Evolutionary conservation across 2,797 vertebrate genomes (phyloP), one percentile per base, ranked within the genome.

Genomic region (Remorina albescens): DNA sequence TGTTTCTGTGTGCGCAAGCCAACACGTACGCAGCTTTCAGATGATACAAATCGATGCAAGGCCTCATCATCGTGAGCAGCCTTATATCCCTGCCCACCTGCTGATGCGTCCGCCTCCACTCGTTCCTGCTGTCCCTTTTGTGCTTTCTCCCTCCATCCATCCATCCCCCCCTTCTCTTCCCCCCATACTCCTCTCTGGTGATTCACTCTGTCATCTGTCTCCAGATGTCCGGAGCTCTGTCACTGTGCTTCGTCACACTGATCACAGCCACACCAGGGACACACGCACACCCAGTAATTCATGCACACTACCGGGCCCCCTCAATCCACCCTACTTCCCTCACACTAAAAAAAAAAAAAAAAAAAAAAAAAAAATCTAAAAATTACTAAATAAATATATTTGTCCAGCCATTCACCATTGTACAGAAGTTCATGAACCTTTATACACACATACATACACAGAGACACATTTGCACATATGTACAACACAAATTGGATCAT

Each of bases 151-250:
- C 23, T 55, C 55, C 46, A 12, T 58, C 62, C 34, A 53, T 19
- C 71, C 51, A 30, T 59, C 44, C 49, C 69, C 61, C 26, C 62
- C 34, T 21, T 65, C 54, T 53, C 42, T 56, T 36, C 54, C 47
- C 79, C 55, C 60, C 26, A 72, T 69, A n/a, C 50, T 86, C 67
- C 65, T 76, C 71, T 75, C 79, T 63, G 72, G 74, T 92, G 89
- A 91, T 87, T 91, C 90, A 89, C 85, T 65, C 80, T 72, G 82
- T 90, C 91, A 90, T 90, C 87, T 71, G 75, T 90, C 86, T 91
- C 91, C 90, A 92, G 91, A 93, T 92, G 91, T 91, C 84, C 84
- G 23, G 69, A 80, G 85, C 80, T 80, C 89, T 86, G 85, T 91
- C 86, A 78, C 83, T 69, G 81, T 76, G 81, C 87, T 89, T 87